Base-by-base conservation (phyloP, 2,888 invertebrate genomes). In the Cynaeus angustus region DNA sequence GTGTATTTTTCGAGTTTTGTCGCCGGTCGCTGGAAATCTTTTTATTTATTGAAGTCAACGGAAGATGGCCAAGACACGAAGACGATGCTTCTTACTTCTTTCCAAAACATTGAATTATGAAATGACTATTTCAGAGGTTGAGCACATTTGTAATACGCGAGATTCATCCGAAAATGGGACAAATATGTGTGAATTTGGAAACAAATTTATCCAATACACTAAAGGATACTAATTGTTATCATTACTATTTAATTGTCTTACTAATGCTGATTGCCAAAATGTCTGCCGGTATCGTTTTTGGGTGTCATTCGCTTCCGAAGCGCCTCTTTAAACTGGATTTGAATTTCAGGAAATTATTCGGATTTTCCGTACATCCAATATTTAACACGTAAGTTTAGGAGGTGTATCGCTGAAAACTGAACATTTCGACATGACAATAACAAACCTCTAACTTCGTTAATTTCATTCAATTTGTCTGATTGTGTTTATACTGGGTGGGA, bases 321-420 rank as follows among this genome's bases (percentile, higher is more conserved):
- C 43, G 53, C 6, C 10, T 41, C 56, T 46, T 48, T 62, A 59
- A 58, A 68, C 12, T 43, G 3, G 30, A 16, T 64, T 80, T 82
- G 76, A 74, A 78, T 85, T 85, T 78, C 88, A 89, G 89, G 88
- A 83, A 89, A 89, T 87, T 88, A 88, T 87, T 88, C 89, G 84
- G 89, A 89, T 86, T 88, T 88, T 86, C 87, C 88, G 77, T 89
- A 89, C 85, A 89, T 89, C 84, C 89, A 89, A 82, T 89, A 89
- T 85, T 85, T 89, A 84, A 89, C 89, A 89, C 89, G 89, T 89
- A 89, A 89, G 89, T 89, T 37, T n/a, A n/a, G 41, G 21, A 13
- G 28, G 43, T 12, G 33, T 10, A n/a, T 5, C 14, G 30, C 16
- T 10, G 13, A n/a, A 58, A 41, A 21, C n/a, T 9, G 46, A 30